phyloP scores from a whole-genome alignment of 2,113 vertebrate species.

The Saccopteryx leptura region DNA sequence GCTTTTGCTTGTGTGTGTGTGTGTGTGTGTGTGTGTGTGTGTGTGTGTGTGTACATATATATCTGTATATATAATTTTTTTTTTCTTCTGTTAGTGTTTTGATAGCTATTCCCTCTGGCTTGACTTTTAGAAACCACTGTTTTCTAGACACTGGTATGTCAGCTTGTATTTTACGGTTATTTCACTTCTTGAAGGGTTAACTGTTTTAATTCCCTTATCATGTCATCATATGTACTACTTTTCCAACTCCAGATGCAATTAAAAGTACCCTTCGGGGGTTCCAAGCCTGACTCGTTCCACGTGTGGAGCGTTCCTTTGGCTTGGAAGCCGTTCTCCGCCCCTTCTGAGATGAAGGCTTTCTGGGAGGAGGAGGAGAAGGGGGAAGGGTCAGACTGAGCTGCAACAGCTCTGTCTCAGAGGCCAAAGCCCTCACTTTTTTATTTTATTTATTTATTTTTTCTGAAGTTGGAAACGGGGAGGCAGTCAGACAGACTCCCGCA shows the following conservation, averaged over 20 bases:
- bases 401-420: not conserved
- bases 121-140: constrained; percentile 47
- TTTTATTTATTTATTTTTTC: too few species aligned
- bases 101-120: not conserved
- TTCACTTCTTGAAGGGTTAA: constrained; percentile 50
- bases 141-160: not conserved
- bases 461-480: too few species aligned
- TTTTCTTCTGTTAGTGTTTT: not conserved
- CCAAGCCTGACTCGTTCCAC: constrained; percentile 59
- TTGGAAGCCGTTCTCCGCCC: not conserved
- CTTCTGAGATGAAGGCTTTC: not conserved
- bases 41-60: not conserved
- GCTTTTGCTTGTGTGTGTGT: not conserved
- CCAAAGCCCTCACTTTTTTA: not conserved
- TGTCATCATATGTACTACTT: not conserved
- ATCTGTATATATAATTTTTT: too few species aligned
- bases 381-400: not conserved
- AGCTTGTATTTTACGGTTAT: not conserved
- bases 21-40: not conserved
- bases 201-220: constrained; percentile 33
- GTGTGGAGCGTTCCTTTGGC: not conserved
- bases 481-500: too few species aligned
- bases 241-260: constrained; percentile 74
- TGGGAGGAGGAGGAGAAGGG: not conserved
- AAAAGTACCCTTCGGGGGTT: constrained; percentile 70